Evolutionary conservation across 1,140 invertebrate species (phyloP), one percentile per base, ranked within the genome.

Genomic region (Thaumatotibia leucotreta): DNA sequence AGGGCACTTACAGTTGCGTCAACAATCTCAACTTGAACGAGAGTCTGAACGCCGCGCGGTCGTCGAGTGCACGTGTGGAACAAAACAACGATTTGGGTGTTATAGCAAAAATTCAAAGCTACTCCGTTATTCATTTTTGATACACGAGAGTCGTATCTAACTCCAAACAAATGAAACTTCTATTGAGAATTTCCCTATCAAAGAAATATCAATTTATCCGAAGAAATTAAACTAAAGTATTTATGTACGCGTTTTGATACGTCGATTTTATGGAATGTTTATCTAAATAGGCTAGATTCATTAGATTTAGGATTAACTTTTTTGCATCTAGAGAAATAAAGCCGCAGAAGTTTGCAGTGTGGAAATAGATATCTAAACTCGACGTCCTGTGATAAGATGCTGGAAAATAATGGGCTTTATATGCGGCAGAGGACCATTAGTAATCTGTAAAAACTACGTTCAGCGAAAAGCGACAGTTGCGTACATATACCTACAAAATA

Each of bases 11-110:
- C 88, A 89, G 82, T 90, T 84, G 82, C 80, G 71, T 88, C 76
- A 79, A 89, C 79, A 86, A 90, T 83, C 79, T 90, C 88, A 88
- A 89, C 88, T 87, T 88, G 88, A 81, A 89, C 79, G 84, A 82
- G 80, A 86, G 83, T 85, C 88, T 90, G 86, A 76, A 79, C 79
- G 77, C 74, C 67, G 83, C 78, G 76, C 73, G 69, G 77, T 80
- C 85, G 83, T 77, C 76, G 84, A 76, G 81, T 74, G 83, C 80
- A 88, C 85, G 86, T 88, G 88, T 88, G 86, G 76, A 90, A 89
- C 80, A 89, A 87, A 89, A 89, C 74, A 88, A 87, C 69, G 74
- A 73, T 68, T 77, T 73, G 72, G 69, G 66, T 80, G 85, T 83
- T 86, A 85, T 82, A 78, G 75, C 73, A 67, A 68, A 69, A 72